Base-by-base conservation (phyloP, 2,797 vertebrate genomes). In the Sitta carolinensis region DNA sequence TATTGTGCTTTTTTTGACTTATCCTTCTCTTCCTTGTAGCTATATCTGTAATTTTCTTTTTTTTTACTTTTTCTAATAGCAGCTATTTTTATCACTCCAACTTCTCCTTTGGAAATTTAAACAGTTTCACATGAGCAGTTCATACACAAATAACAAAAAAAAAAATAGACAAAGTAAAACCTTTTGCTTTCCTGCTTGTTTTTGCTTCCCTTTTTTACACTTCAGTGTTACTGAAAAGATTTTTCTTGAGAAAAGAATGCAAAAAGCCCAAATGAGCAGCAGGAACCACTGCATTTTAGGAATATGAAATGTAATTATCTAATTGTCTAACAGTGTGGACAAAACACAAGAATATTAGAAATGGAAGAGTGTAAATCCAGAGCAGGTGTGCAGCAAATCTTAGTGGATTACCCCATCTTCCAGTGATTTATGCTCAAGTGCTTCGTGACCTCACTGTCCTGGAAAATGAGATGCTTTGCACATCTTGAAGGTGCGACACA, bases 171-270 rank as follows among this genome's bases (percentile, higher is more conserved):
- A 25, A 76, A 54, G 8, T 3, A 23, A 93, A 73, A 16, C 12
- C 32, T 87, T 87, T 86, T 84, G 25, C 34, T 87, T 79, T 66
- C 34, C 45, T 11, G 7, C 32, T 73, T 69, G 32, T 30, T 94
- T 94, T 93, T 74, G 61, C 64, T 95, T 94, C 84, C 48, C 22
- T 88, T n/a, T n/a, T 79, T 89, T 47, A 51, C 20, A 43, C 27
- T 47, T 87, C 23, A 36, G 12, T 57, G 11, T 45, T 85, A 58
- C 51, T 51, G 62, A 84, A 88, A 94, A 61, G 23, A 89, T 8
- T 80, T 90, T 55, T 78, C 40, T 82, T 69, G 19, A 93, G 25
- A 78, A 23, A 67, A 84, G 19, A 52, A 66, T 17, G 20, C 26
- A 63, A 17, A 14, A 47, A 48, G 17, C 13, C 52, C 11, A 7